A percentile compares a stretch with the other conserved stretches of the same genome.
phyloP scores from a whole-genome alignment of 2,888 invertebrate genomes.

The Leistus spinibarbis region DNA sequence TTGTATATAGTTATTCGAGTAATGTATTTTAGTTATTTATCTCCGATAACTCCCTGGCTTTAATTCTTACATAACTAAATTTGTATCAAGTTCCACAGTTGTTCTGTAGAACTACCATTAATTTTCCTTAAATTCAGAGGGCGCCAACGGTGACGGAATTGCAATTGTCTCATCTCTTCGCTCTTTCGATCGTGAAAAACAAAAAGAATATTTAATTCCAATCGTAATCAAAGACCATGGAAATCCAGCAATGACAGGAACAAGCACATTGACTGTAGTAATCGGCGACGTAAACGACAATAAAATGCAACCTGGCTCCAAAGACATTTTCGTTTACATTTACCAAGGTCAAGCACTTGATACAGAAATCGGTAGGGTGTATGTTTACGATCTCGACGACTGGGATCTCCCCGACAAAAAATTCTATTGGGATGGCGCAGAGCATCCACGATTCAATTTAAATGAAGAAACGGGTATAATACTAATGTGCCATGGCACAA shows the following conservation, averaged over 20 bases:
- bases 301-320: conserved; percentile 97
- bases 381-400: conserved; percentile 96
- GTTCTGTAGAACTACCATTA: background rate
- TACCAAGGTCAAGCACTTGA: conserved; percentile 88
- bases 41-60: no score
- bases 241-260: conserved; percentile 94
- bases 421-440: conserved; percentile 90
- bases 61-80: background rate
- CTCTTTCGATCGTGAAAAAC: conserved; percentile 93
- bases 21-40: no score
- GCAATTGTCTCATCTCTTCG: conserved; percentile 93
- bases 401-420: conserved; percentile 99
- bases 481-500: conserved; percentile 91
- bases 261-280: conserved; percentile 92
- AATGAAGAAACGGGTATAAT: conserved; percentile 95
- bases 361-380: conserved; percentile 92
- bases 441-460: conserved; percentile 86
- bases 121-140: conserved; percentile 67
- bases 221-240: conserved; percentile 98
- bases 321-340: conserved; percentile 96
- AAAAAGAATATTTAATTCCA: conserved; percentile 95
- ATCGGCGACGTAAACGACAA: conserved; percentile 99
- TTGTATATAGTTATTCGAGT: no score
- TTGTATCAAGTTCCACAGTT: background rate
- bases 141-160: conserved; percentile 97